Conservation (phyloP, 2,888 invertebrate species). For the Carabus problematicus region DNA sequence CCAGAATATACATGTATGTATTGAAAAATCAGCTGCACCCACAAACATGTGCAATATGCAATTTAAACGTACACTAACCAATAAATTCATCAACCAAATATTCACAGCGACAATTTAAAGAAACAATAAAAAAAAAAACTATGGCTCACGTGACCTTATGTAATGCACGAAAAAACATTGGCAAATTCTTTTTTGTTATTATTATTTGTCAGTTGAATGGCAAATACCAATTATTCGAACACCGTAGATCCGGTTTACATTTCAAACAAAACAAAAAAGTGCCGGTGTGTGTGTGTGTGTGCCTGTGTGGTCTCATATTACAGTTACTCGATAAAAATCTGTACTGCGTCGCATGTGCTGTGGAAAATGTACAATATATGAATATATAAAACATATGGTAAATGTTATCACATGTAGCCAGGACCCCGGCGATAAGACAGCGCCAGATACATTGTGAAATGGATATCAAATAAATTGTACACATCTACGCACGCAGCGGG, state of each 20-base stretch:
- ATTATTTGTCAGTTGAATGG: neutral
- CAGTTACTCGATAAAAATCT: slow-evolving; percentile 13
- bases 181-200: too few relatives aligned
- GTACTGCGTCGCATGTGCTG: neutral
- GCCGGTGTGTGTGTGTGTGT: neutral
- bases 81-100: too few relatives aligned
- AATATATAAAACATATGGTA: slow-evolving; percentile 7
- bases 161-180: too few relatives aligned
- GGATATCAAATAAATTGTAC: too few relatives aligned
- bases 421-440: neutral
- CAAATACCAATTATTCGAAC: slow-evolving; percentile 20
- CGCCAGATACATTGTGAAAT: neutral
- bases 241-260: slow-evolving; percentile 18
- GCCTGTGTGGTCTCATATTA: slow-evolving; percentile 7
- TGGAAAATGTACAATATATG: slow-evolving; percentile 8
- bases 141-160: too few relatives aligned
- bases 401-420: slow-evolving; percentile 17
- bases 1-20: too few relatives aligned
- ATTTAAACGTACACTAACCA: too few relatives aligned
- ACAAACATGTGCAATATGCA: too few relatives aligned
- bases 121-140: too few relatives aligned
- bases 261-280: slow-evolving; percentile 12
- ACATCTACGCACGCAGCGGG: too few relatives aligned
- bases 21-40: too few relatives aligned
- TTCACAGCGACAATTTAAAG: too few relatives aligned